A percentile compares a stretch with the other conserved stretches of the same genome.
Conservation (phyloP, 2,113 vertebrate genomes). For the Brachirus orientalis region DNA sequence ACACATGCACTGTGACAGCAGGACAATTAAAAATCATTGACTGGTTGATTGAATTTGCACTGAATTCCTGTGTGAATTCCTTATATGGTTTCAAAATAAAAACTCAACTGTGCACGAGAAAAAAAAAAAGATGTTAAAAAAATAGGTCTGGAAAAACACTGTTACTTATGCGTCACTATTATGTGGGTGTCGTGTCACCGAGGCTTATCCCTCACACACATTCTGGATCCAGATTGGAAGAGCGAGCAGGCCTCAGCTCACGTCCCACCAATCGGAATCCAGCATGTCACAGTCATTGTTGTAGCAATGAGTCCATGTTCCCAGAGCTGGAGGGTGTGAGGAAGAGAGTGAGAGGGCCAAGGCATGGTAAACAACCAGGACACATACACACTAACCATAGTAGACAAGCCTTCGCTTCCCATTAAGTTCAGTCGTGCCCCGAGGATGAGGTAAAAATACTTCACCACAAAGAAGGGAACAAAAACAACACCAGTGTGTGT, state of each 20-base stretch:
- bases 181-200: slow-evolving; percentile 14
- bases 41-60: neutral
- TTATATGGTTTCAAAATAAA: slow-evolving; percentile 31
- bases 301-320: slow-evolving; percentile 22
- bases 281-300: slow-evolving; percentile 18
- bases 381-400: slow-evolving; percentile 63
- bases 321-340: slow-evolving; percentile 61
- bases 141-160: slow-evolving; percentile 18
- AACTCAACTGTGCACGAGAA: slow-evolving; percentile 7
- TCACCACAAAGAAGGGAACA: slow-evolving; percentile 37
- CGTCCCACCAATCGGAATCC: slow-evolving; percentile 47
- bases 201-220: slow-evolving; percentile 17
- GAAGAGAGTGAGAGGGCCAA: slow-evolving; percentile 41
- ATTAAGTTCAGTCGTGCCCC: slow-evolving; percentile 76
- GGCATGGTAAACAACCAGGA: slow-evolving; percentile 65
- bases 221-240: slow-evolving; percentile 38
- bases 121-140: slow-evolving; percentile 10
- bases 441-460: slow-evolving; percentile 73
- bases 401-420: slow-evolving; percentile 77
- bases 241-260: slow-evolving; percentile 4
- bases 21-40: neutral
- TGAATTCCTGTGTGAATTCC: slow-evolving; percentile 27
- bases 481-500: slow-evolving; percentile 43
- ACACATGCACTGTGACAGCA: neutral
- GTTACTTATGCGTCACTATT: slow-evolving; percentile 39